A percentile compares a stretch with the other conserved stretches of the same genome.
These are phyloP conservation scores for Cyrtorhinus lividipennis DNA, from an alignment of 1,140 invertebrate species.

Conservation along the genomic window DNA sequence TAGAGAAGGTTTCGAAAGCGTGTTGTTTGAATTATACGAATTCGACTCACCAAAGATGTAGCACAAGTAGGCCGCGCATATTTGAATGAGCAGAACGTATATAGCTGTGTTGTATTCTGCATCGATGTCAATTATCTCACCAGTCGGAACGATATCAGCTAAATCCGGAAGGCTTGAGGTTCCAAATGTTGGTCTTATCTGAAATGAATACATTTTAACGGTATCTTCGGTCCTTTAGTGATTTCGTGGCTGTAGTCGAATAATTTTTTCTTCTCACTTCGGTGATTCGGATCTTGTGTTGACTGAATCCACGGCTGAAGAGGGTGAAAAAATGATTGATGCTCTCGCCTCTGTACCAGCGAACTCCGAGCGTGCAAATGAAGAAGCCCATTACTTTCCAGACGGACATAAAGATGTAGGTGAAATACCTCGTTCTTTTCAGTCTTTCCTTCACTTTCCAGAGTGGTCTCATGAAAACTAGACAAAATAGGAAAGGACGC, in stretches of 20 bases:
- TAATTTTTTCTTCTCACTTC: too few species aligned
- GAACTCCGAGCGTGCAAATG: slow-evolving; percentile 51
- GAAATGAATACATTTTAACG: slow-evolving; percentile 24
- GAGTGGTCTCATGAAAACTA: slow-evolving; percentile 62
- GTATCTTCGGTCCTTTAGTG: too few species aligned
- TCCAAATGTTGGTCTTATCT: slow-evolving; percentile 37
- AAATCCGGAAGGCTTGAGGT: slow-evolving; percentile 49
- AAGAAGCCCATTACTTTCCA: slow-evolving; percentile 79
- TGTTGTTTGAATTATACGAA: too few species aligned
- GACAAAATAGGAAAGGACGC: slow-evolving; percentile 17
- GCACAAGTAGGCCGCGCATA: slow-evolving; percentile 67
- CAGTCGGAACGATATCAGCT: slow-evolving; percentile 50
- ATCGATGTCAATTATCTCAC: slow-evolving; percentile 50
- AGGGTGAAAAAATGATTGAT: slow-evolving; percentile 61
- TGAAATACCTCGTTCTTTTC: slow-evolving; percentile 67
- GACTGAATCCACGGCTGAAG: slow-evolving; percentile 56
- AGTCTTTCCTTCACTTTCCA: slow-evolving; percentile 69
- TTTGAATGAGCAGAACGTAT: slow-evolving; percentile 67
- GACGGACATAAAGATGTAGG: slow-evolving; percentile 70
- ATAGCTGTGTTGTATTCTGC: slow-evolving; percentile 55
- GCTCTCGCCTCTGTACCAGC: slow-evolving; percentile 58
- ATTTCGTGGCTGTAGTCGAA: too few species aligned
- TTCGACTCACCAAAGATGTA: slow-evolving; percentile 70
- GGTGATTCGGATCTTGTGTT: slow-evolving; percentile 61
- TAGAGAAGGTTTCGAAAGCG: too few species aligned